Percentiles rank a stretch among this genome's conserved stretches.
These are phyloP conservation scores for Galeopterus variegatus DNA, from an alignment of 2,113 vertebrate species.

Conservation along the genomic window DNA sequence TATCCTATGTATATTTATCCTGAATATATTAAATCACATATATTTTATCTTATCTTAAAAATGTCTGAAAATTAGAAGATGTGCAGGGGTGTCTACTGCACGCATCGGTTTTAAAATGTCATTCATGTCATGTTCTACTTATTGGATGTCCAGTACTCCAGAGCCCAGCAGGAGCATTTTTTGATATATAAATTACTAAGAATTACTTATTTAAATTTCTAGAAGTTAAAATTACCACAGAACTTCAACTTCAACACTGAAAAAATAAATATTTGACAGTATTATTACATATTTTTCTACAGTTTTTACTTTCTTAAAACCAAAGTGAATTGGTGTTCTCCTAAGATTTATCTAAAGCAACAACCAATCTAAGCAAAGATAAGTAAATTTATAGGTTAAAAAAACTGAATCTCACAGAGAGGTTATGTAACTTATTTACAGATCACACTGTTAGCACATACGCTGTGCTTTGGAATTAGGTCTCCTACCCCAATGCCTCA, in stretches of 20 bases:
- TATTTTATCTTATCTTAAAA: constrained; percentile 64
- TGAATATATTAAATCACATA: neutral
- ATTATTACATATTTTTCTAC: neutral
- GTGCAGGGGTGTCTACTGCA: constrained; percentile 69
- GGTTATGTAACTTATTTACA: neutral
- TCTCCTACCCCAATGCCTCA: constrained; percentile 47
- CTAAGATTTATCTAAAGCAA: neutral
- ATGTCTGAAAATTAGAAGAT: constrained; percentile 71
- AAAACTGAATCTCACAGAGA: neutral
- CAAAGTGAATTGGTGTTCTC: neutral
- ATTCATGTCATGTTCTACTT: constrained; percentile 67
- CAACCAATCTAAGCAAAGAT: neutral
- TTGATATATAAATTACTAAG: constrained; percentile 74
- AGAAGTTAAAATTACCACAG: constrained; percentile 1
- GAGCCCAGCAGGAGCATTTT: constrained; percentile 43
- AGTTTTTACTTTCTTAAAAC: neutral
- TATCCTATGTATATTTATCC: neutral
- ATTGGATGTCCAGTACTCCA: constrained; percentile 72
- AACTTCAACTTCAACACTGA: neutral
- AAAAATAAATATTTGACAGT: neutral
- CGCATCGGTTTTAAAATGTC: constrained; percentile 74
- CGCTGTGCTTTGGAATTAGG: constrained; percentile 60
- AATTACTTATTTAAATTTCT: constrained; percentile 57
- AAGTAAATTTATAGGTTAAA: neutral
- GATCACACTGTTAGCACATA: neutral